Conservation (phyloP, 1,140 invertebrate genomes). For the Anagrus nilaparvatae region DNA sequence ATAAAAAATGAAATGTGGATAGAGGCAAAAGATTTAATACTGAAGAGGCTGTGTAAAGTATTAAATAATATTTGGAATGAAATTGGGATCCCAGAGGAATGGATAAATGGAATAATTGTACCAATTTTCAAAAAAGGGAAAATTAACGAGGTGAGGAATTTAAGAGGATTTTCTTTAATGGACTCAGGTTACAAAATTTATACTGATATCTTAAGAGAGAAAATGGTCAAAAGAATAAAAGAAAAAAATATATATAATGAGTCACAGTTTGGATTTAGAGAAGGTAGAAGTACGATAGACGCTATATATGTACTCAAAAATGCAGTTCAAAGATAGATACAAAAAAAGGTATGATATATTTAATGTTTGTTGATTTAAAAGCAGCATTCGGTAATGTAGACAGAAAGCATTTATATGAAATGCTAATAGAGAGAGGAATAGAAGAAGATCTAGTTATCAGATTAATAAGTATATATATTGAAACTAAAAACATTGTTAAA, state of each 20-base stretch:
- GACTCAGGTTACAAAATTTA: constrained; percentile 5
- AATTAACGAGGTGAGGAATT: no score
- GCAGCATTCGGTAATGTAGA: constrained; percentile 6
- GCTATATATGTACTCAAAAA: constrained; percentile 10
- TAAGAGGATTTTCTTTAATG: constrained; percentile 8
- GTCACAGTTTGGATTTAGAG: constrained; percentile 10
- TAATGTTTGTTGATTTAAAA: constrained; percentile 9
- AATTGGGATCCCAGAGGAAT: constrained; percentile 15
- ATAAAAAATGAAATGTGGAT: background rate
- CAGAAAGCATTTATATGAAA: constrained; percentile 1
- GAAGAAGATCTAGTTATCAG: background rate
- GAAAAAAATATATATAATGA: background rate
- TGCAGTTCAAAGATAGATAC: constrained; percentile 3
- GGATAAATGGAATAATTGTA: no score
- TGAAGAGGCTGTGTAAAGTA: no score
- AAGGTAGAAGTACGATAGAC: constrained; percentile 8
- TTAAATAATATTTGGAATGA: constrained; percentile 8
- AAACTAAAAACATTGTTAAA: constrained; percentile 13
- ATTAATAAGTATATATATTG: constrained; percentile 7
- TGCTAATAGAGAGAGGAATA: background rate
- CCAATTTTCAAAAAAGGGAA: no score
- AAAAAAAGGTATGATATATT: background rate
- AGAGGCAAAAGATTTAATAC: background rate
- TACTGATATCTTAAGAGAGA: constrained; percentile 5
- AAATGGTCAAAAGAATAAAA: constrained; percentile 2